Base-by-base conservation (phyloP, 2,113 vertebrate species). In the Macquaria australasica region DNA sequence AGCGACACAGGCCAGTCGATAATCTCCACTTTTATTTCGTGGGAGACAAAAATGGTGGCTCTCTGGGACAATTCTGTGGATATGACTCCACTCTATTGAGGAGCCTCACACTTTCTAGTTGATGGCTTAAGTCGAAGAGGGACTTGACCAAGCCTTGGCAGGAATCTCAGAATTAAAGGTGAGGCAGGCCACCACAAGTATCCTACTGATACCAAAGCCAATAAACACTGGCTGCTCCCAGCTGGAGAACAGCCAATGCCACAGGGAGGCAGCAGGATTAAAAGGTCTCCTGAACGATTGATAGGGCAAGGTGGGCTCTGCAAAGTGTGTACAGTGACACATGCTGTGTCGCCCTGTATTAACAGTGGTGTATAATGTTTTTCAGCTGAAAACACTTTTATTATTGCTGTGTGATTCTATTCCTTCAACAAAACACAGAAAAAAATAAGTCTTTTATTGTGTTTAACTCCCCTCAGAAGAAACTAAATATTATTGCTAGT, bases 281-380 rank as follows among this genome's bases (percentile, higher is more conserved):
- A 94, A 91, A 94, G 92, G 90, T 87, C 90, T 91, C 74, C 87
- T 79, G 76, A 88, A 85, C 77, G 72, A 91, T 81, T 89, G 87
- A 90, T 81, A 77, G 77, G 67, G 71, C 78, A 84, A 86, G 88
- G 85, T 86, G 86, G 69, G 79, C 66, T 81, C 76, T 71, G 75
- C 50, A 76, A 83, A 78, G 75, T 69, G 66, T 73, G 79, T 70
- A 58, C 73, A 75, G 34, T 83, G 73, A 81, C 85, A 83, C 86
- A 87, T 25, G 81, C 73, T 84, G 85, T 7, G 90, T 70, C 31
- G 12, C 67, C 63, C 34, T 25, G 67, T 53, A 69, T 59, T 75
- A 41, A 43, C 67, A 68, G 34, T 6, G 37, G 51, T 70, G 37
- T 70, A 28, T 51, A 70, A 64, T 75, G 31, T 67, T 63, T 73